Percentiles rank a stretch among this genome's conserved stretches.
phyloP scores from a whole-genome alignment of 1,140 invertebrate species.

The Ips nitidus region DNA sequence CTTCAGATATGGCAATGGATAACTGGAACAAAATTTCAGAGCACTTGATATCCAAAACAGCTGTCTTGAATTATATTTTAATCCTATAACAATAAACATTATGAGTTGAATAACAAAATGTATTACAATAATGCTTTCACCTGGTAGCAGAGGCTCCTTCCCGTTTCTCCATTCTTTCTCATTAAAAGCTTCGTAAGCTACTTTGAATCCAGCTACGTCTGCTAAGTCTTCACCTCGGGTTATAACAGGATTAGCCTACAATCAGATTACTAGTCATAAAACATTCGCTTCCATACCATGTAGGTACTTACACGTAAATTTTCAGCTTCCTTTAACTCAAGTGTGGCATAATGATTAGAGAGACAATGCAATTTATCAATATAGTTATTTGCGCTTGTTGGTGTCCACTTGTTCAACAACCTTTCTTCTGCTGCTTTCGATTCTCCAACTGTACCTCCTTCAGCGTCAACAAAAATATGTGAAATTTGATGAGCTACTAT shows the following conservation, averaged over 20 bases:
- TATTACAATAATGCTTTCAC: not conserved
- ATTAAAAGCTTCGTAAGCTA: too few species aligned
- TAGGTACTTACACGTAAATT: not conserved
- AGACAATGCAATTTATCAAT: slow-evolving; percentile 42
- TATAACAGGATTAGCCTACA: too few species aligned
- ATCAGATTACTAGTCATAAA: not conserved
- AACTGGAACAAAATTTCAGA: slow-evolving; percentile 60
- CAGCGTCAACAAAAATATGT: slow-evolving; percentile 56
- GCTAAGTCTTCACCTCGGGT: too few species aligned
- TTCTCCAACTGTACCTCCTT: slow-evolving; percentile 18
- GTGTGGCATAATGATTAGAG: slow-evolving; percentile 39
- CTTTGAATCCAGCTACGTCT: too few species aligned
- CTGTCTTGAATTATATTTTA: slow-evolving; percentile 86
- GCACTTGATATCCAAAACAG: slow-evolving; percentile 85
- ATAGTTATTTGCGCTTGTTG: slow-evolving; percentile 42
- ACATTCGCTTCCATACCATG: not conserved
- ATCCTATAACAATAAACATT: slow-evolving; percentile 79
- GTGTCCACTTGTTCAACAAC: slow-evolving; percentile 40
- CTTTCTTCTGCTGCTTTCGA: slow-evolving; percentile 19
- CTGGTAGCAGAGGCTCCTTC: too few species aligned
- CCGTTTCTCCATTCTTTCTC: too few species aligned
- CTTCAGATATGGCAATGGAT: too few species aligned
- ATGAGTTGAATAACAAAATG: not conserved
- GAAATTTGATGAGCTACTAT: slow-evolving; percentile 95
- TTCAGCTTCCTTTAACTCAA: slow-evolving; percentile 22